A percentile compares a stretch with the other conserved stretches of the same genome.
phyloP scores from a whole-genome alignment of 2,888 invertebrate species.

The Phyllotreta striolata region DNA sequence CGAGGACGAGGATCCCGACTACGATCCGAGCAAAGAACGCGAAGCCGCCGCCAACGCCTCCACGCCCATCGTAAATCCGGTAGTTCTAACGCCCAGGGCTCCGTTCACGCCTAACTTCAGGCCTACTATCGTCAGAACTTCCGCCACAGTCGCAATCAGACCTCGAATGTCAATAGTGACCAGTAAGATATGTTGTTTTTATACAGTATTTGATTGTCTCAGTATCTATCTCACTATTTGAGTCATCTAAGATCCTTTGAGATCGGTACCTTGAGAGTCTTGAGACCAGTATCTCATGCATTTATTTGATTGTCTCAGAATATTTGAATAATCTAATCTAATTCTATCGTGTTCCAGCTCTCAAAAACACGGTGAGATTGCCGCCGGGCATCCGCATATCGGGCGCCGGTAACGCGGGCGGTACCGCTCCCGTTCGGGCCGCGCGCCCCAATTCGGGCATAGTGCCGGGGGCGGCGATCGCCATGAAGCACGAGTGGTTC shows the following conservation, averaged over 20 bases:
- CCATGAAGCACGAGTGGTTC: slow-evolving; percentile 64
- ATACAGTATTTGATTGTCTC: no score
- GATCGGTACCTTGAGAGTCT: no score
- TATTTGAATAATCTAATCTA: no score
- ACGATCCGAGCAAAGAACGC: slow-evolving; percentile 42
- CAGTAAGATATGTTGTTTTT: no score
- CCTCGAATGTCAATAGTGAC: no score
- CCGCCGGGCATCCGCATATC: background rate
- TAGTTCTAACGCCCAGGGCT: background rate
- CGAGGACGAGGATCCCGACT: slow-evolving; percentile 51
- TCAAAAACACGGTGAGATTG: no score
- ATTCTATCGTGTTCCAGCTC: no score
- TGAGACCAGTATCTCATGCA: no score
- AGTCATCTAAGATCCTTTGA: no score
- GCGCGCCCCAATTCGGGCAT: slow-evolving; percentile 2
- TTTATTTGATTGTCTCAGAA: no score
- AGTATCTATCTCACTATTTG: no score
- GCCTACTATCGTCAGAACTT: background rate
- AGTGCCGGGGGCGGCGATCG: slow-evolving; percentile 7
- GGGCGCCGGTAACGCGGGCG: background rate
- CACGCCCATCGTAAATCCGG: background rate
- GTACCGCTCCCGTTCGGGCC: background rate
- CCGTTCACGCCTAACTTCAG: background rate
- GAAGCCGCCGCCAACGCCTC: slow-evolving; percentile 28
- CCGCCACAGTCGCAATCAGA: no score